Evolutionary conservation across 2,797 vertebrate genomes (phyloP), one percentile per base, ranked within the genome.

Genomic region (Leontocebus nigricollis): DNA sequence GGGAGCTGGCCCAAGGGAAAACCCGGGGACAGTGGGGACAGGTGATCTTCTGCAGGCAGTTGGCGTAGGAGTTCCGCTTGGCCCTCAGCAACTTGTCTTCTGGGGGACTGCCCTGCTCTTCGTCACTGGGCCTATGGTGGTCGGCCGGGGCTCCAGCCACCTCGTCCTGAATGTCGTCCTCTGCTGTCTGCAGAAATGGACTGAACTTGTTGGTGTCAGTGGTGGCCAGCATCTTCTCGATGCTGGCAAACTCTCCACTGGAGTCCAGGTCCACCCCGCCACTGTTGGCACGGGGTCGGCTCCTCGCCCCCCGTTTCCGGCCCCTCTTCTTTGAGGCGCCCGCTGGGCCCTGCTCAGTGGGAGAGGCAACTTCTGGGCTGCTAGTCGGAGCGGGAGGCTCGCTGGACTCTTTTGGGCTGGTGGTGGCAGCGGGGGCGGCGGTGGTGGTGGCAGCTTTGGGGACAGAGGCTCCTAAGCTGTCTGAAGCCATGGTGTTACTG

Each of bases 171-270:
- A 98, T 96, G 1, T 98, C 98, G 0, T 98, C 98, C 2, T 98
- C 98, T 12, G 99, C 98, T 0, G 98, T 99, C 98, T 99, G 99
- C 96, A 99, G 99, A 98, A 99, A 99, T 0, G 99, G 99, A 97
- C 99, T 99, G 98, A 99, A 99, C 98, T 99, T 99, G 98, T 99
- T 99, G 97, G 99, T 98, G 96, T 99, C 99, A 0, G 99, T 99
- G 76, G 99, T 99, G 90, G 99, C 99, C 41, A 99, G 96, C 99
- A 99, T 99, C 98, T 99, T 99, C 97, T 99, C 99, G 64, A 99
- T 99, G 92, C 99, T 99, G 96, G 99, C 99, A 39, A 99, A 99
- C 98, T 99, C 99, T 0, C 99, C 99, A 12, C 99, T 99, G 79
- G 99, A 99, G 98, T 99, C 99, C 90, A 99, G 98, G 98, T 99